phyloP scores from a whole-genome alignment of 2,797 vertebrate species.

The Protonibea diacanthus region DNA sequence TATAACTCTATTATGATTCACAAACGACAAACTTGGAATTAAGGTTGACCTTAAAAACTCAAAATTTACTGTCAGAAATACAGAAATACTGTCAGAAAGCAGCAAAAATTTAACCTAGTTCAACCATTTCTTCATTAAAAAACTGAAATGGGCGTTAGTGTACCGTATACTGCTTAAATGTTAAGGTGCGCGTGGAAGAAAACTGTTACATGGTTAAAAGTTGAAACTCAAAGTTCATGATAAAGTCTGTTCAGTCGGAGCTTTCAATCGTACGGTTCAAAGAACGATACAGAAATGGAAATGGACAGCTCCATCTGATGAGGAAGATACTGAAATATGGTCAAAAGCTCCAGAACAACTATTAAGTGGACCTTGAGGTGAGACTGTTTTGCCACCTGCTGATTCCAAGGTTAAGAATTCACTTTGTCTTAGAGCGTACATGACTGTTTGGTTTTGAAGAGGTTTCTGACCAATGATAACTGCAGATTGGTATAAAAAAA shows the following conservation, averaged over 20 bases:
- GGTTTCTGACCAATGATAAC: neutral
- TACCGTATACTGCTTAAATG: too few relatives aligned
- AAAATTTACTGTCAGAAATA: too few relatives aligned
- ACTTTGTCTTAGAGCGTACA: neutral
- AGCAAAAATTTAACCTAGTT: too few relatives aligned
- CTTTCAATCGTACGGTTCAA: neutral
- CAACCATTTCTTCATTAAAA: too few relatives aligned
- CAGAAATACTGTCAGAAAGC: too few relatives aligned
- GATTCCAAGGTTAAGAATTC: neutral
- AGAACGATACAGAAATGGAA: neutral
- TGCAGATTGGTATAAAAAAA: neutral
- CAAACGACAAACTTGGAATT: too few relatives aligned
- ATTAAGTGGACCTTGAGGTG: neutral
- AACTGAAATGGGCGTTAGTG: too few relatives aligned
- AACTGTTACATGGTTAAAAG: too few relatives aligned
- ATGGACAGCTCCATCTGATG: neutral
- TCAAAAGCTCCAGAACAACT: neutral
- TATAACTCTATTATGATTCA: too few relatives aligned
- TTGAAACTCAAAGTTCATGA: neutral
- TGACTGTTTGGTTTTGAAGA: neutral
- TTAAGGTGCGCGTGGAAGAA: too few relatives aligned
- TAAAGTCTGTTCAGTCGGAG: neutral
- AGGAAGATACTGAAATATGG: neutral
- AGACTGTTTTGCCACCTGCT: neutral
- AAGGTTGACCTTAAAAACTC: too few relatives aligned